These are phyloP conservation scores for Eupeodes corollae DNA, from an alignment of 1,140 invertebrate species.

Conservation along the genomic window DNA sequence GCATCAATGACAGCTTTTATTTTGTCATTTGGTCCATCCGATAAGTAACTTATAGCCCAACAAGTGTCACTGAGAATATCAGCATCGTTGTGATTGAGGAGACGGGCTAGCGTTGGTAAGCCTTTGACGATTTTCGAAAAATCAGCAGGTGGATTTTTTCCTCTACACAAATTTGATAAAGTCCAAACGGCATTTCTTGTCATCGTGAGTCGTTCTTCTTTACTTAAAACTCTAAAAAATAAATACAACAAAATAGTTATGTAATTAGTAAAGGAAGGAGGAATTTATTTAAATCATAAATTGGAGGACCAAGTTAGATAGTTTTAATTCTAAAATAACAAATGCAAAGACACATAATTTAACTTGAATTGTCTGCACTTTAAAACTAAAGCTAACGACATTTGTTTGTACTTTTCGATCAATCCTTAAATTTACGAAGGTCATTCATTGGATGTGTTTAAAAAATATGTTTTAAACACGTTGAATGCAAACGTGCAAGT, in stretches of 20 bases:
- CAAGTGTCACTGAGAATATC: slow-evolving; percentile 92
- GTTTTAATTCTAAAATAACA: too few relatives aligned
- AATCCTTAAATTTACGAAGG: too few relatives aligned
- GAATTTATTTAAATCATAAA: too few relatives aligned
- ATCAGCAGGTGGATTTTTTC: slow-evolving; percentile 92
- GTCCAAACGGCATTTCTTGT: slow-evolving; percentile 97
- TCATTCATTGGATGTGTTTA: too few relatives aligned
- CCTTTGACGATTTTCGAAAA: slow-evolving; percentile 76
- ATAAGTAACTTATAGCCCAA: slow-evolving; percentile 89
- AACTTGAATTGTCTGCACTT: too few relatives aligned
- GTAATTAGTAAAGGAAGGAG: slow-evolving; percentile 1
- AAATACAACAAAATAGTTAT: slow-evolving; percentile 10
- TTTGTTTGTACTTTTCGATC: too few relatives aligned
- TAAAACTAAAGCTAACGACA: too few relatives aligned
- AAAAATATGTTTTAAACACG: too few relatives aligned
- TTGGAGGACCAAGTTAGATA: too few relatives aligned
- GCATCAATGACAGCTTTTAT: slow-evolving; percentile 96
- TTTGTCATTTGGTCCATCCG: slow-evolving; percentile 95
- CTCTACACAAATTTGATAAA: slow-evolving; percentile 89
- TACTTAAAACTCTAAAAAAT: slow-evolving; percentile 63
- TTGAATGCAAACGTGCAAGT: too few relatives aligned
- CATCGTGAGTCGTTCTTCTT: slow-evolving; percentile 76
- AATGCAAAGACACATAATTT: too few relatives aligned
- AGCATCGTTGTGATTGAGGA: slow-evolving; percentile 80
- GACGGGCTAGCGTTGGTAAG: slow-evolving; percentile 73